Conservation (phyloP, 2,888 invertebrate genomes). For the Parapristionchus giblindavisi region DNA sequence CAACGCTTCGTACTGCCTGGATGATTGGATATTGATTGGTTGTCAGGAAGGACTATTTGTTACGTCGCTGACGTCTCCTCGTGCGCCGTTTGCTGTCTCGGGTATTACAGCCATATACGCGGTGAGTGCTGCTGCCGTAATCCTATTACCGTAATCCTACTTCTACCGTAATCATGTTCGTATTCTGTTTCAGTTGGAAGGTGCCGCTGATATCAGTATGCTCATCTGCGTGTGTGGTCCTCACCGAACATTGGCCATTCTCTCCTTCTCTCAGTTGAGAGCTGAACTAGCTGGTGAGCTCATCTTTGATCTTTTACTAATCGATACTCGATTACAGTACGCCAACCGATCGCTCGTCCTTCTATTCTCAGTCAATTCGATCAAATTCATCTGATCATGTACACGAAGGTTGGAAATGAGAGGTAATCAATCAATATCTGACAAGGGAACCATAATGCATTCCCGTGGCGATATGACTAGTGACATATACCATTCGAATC, state of each 20-base stretch:
- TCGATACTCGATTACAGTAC: not conserved
- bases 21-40: constrained; percentile 33
- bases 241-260: constrained; percentile 28
- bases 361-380: constrained; percentile 30
- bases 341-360: constrained; percentile 32
- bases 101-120: constrained; percentile 33
- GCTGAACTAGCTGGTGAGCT: constrained; percentile 25
- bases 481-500: too few species aligned
- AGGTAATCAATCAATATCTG: too few species aligned
- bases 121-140: constrained; percentile 1
- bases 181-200: constrained; percentile 29
- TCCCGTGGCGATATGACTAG: too few species aligned
- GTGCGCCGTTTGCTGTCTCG: constrained; percentile 28
- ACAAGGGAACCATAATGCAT: too few species aligned
- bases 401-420: constrained; percentile 32
- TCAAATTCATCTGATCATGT: constrained; percentile 29
- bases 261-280: constrained; percentile 33
- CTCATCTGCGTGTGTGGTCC: constrained; percentile 13
- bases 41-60: constrained; percentile 39
- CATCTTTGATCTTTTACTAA: not conserved
- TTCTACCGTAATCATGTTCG: not conserved
- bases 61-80: constrained; percentile 29
- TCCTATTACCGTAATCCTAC: too few species aligned
- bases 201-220: constrained; percentile 25
- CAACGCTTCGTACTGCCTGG: constrained; percentile 32